phyloP scores from a whole-genome alignment of 2,113 vertebrate genomes.

The Chloropsis cyanopogon region DNA sequence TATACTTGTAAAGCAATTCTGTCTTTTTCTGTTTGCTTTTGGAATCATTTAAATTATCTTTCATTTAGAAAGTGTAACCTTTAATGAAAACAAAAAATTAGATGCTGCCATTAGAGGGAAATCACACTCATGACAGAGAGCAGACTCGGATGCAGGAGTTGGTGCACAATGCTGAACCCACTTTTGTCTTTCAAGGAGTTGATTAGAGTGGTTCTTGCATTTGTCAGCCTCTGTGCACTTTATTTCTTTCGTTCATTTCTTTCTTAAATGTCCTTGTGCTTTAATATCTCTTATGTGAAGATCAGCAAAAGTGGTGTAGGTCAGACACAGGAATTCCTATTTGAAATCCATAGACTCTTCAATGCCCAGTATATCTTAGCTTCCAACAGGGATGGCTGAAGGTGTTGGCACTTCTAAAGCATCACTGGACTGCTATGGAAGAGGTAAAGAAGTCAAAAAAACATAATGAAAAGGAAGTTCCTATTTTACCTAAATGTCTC shows the following conservation, averaged over 20 bases:
- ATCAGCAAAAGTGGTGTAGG: neutral
- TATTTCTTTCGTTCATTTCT: neutral
- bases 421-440: neutral
- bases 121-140: neutral
- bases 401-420: neutral
- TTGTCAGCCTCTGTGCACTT: neutral
- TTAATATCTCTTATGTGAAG: neutral
- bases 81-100: neutral
- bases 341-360: neutral
- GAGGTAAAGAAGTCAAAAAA: neutral
- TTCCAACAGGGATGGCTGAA: neutral
- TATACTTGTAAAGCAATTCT: neutral
- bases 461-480: neutral
- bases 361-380: neutral
- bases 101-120: neutral
- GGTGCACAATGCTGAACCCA: neutral
- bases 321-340: neutral
- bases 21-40: neutral
- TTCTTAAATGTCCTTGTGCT: neutral
- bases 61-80: neutral
- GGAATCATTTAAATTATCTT: conserved; percentile 19
- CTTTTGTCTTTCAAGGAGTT: neutral
- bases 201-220: neutral
- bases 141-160: neutral
- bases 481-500: neutral